These are phyloP conservation scores for Drosophila asahinai DNA, from an alignment of 1,140 invertebrate genomes.

Conservation along the genomic window DNA sequence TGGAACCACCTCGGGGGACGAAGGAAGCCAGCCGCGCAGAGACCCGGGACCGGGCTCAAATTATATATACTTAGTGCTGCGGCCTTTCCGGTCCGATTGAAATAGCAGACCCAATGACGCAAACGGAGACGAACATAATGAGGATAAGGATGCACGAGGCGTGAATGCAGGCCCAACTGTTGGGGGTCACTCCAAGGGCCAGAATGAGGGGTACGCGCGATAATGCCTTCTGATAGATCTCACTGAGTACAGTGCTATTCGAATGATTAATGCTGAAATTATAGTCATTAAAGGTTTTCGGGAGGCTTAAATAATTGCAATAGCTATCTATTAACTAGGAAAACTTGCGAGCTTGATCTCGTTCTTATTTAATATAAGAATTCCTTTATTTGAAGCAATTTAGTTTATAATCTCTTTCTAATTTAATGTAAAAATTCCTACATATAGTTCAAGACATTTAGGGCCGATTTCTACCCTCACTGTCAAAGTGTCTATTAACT, in stretches of 20 bases:
- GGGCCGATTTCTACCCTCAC: no score
- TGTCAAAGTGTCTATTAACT: no score
- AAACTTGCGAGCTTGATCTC: no score
- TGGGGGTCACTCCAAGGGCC: conserved; percentile 34
- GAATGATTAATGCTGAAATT: conserved; percentile 7
- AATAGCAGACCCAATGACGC: conserved; percentile 70
- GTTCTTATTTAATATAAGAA: no score
- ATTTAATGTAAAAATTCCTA: no score
- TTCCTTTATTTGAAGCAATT: no score
- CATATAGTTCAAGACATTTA: no score
- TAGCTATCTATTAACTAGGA: no score
- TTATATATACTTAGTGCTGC: conserved; percentile 73
- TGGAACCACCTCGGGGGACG: conserved; percentile 35
- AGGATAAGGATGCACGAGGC: conserved; percentile 47
- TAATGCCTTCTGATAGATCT: conserved; percentile 11
- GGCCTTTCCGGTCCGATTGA: conserved; percentile 62
- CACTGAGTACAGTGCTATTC: conserved; percentile 7
- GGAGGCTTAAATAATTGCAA: background rate
- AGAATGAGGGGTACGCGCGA: background rate
- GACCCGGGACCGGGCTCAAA: conserved; percentile 37
- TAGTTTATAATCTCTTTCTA: no score
- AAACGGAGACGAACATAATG: conserved; percentile 67
- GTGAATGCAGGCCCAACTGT: conserved; percentile 37
- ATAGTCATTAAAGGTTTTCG: background rate
- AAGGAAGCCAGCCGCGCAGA: conserved; percentile 8